A percentile compares a stretch with the other conserved stretches of the same genome.
Evolutionary conservation across 2,113 vertebrate species (phyloP).

Genomic region (Orycteropus afer): DNA sequence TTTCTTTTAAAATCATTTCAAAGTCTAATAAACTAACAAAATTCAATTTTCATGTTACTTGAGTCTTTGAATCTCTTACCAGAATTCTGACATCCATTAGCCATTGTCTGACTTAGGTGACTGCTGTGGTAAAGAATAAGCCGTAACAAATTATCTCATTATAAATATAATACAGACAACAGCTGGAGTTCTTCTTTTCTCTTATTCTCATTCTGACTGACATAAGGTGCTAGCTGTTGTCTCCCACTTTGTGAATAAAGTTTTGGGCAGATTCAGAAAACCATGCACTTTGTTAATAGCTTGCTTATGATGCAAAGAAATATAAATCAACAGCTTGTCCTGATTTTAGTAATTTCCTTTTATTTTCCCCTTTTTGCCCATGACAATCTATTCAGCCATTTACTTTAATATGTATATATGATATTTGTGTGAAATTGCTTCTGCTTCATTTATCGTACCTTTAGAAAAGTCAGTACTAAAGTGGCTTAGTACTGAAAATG

Average conservation of each 20-base stretch:
- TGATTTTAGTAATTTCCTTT: slow-evolving; percentile 19
- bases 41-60: slow-evolving; percentile 72
- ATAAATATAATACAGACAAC: slow-evolving; percentile 65
- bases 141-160: slow-evolving; percentile 68
- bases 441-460: slow-evolving; percentile 15
- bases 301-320: slow-evolving; percentile 46
- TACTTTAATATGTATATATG: slow-evolving; percentile 23
- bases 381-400: slow-evolving; percentile 8
- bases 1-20: slow-evolving; percentile 16
- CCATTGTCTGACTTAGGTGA: slow-evolving; percentile 68
- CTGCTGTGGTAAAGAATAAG: slow-evolving; percentile 68
- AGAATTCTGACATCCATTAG: slow-evolving; percentile 73
- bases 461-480: slow-evolving; percentile 52
- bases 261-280: slow-evolving; percentile 53
- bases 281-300: slow-evolving; percentile 16
- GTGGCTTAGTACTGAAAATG: background rate
- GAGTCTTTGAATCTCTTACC: slow-evolving; percentile 67
- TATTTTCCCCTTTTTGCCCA: background rate
- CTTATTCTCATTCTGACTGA: slow-evolving; percentile 39
- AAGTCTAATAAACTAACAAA: slow-evolving; percentile 76
- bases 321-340: slow-evolving; percentile 29
- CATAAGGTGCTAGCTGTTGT: slow-evolving; percentile 43
- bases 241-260: slow-evolving; percentile 51
- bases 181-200: slow-evolving; percentile 61
- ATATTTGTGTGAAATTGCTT: background rate